Percentiles rank a stretch among this genome's conserved stretches.
Conservation (phyloP, 2,797 vertebrate genomes). For the Xerus rutilus region DNA sequence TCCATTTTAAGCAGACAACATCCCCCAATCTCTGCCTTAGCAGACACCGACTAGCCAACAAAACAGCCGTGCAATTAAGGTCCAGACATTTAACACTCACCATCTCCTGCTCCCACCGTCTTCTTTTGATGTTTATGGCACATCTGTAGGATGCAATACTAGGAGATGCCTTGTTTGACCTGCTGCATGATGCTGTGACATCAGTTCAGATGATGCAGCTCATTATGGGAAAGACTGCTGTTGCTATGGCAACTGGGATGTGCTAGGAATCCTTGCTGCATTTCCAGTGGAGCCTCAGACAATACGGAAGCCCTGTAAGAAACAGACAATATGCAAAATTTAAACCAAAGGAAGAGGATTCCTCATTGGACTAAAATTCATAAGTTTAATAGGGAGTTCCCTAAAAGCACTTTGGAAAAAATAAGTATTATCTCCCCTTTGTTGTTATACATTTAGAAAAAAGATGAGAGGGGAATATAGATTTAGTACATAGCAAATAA, state of each 20-base stretch:
- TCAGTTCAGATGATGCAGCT: conserved; percentile 96
- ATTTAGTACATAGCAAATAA: conserved; percentile 64
- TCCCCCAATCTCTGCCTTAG: conserved; percentile 81
- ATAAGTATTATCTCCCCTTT: conserved; percentile 55
- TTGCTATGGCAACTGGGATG: conserved; percentile 96
- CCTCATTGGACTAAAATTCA: conserved; percentile 76
- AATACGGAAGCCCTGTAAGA: conserved; percentile 90
- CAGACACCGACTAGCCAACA: conserved; percentile 78
- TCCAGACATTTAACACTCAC: conserved; percentile 88
- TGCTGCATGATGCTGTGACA: conserved; percentile 95
- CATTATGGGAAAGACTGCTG: conserved; percentile 95
- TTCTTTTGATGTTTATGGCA: conserved; percentile 92
- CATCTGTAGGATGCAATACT: conserved; percentile 92
- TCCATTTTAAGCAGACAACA: conserved; percentile 89
- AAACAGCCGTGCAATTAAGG: conserved; percentile 84
- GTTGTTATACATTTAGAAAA: conserved; percentile 54
- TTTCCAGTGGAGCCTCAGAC: conserved; percentile 93
- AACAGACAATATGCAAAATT: conserved; percentile 86
- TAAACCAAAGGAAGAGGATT: conserved; percentile 74
- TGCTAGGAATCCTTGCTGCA: conserved; percentile 94
- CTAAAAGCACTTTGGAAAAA: conserved; percentile 45
- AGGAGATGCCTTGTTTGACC: conserved; percentile 94
- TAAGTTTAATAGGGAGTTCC: conserved; percentile 74
- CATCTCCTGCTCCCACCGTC: conserved; percentile 90
- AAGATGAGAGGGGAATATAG: not conserved